Percentiles rank a stretch among this genome's conserved stretches.
These are phyloP conservation scores for Sebastes taczanowskii DNA, from an alignment of 2,797 vertebrate species.

Conservation along the genomic window DNA sequence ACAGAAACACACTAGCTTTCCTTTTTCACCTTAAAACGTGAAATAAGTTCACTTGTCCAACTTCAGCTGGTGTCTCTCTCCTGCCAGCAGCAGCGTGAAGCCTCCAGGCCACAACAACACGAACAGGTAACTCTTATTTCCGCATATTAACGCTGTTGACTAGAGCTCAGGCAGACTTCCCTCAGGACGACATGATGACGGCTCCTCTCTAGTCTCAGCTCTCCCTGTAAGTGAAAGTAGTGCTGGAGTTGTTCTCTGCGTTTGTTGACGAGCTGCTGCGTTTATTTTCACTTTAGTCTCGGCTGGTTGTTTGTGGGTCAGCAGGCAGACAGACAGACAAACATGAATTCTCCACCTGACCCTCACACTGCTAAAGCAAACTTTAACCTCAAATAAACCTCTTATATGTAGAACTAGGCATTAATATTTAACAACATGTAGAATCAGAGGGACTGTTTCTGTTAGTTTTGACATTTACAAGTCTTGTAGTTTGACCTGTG, in stretches of 20 bases:
- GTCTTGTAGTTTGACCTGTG: background rate
- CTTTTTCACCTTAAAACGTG: slow-evolving; percentile 3
- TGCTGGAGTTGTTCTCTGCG: slow-evolving; percentile 49
- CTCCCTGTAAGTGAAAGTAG: slow-evolving; percentile 74
- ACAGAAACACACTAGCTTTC: slow-evolving; percentile 67
- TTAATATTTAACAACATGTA: background rate
- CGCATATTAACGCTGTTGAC: slow-evolving; percentile 50
- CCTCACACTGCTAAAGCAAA: background rate
- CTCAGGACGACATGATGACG: slow-evolving; percentile 56
- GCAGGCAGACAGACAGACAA: slow-evolving; percentile 2
- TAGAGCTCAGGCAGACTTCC: slow-evolving; percentile 23
- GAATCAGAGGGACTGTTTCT: too few relatives aligned
- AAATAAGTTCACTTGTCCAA: background rate
- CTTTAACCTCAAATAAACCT: background rate
- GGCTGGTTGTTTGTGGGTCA: slow-evolving; percentile 60
- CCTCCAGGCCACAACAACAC: slow-evolving; percentile 28
- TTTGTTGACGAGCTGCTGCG: slow-evolving; percentile 49
- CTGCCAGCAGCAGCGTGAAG: slow-evolving; percentile 23
- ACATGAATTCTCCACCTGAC: slow-evolving; percentile 41
- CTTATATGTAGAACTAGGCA: background rate
- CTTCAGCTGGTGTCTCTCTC: background rate
- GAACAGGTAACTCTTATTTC: slow-evolving; percentile 71
- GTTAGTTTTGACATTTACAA: background rate
- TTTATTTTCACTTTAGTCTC: slow-evolving; percentile 92
- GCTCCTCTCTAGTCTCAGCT: background rate